Evolutionary conservation across 2,113 vertebrate species (phyloP).

Genomic region (Caranx melampygus): DNA sequence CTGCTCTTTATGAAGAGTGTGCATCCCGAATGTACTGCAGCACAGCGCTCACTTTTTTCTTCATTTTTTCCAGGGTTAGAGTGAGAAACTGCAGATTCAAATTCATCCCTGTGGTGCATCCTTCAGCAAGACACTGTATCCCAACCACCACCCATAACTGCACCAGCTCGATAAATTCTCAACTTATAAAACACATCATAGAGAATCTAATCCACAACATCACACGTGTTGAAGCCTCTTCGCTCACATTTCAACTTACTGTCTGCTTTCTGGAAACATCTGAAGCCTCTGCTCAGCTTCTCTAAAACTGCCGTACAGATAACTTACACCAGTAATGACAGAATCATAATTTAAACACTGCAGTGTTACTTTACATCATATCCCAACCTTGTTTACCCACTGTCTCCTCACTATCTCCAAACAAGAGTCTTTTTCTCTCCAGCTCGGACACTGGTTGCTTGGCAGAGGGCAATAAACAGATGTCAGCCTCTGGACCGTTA

Average conservation of each 20-base stretch:
- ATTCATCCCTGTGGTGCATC: not conserved
- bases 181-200: not conserved
- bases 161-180: not conserved
- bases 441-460: slow-evolving; percentile 15
- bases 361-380: not conserved
- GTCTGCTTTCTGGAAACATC: not conserved
- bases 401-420: slow-evolving; percentile 4
- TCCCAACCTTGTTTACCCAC: not conserved
- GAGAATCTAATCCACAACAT: not conserved
- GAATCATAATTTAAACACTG: no score
- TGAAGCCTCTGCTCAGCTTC: no score
- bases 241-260: not conserved
- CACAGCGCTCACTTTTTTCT: not conserved
- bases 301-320: no score
- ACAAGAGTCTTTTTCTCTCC: slow-evolving; percentile 5
- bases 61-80: not conserved
- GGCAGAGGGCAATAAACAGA: slow-evolving; percentile 28
- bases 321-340: no score
- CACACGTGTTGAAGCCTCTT: not conserved
- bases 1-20: not conserved
- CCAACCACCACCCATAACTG: not conserved
- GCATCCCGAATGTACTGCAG: slow-evolving; percentile 10
- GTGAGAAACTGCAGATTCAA: not conserved
- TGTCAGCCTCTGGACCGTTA: slow-evolving; percentile 1
- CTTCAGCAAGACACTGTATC: not conserved